phyloP scores from a whole-genome alignment of 2,113 vertebrate species.

The Bubo scandiacus region DNA sequence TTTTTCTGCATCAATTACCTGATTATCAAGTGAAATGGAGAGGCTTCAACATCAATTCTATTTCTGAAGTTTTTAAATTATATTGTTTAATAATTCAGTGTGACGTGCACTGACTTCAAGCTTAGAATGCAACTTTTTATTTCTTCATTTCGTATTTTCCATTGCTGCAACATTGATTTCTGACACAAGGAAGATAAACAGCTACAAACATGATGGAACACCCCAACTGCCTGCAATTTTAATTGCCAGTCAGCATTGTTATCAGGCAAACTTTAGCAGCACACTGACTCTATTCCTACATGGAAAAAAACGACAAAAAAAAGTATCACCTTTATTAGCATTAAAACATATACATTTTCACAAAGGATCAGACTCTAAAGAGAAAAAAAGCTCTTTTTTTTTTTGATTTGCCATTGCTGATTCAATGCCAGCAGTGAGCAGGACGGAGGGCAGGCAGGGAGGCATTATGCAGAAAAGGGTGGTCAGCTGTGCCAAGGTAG shows the following conservation, averaged over 20 bases:
- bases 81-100: conserved; percentile 20
- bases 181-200: conserved; percentile 15
- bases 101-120: neutral
- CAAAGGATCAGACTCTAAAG: neutral
- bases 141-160: conserved; percentile 17
- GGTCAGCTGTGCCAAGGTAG: neutral
- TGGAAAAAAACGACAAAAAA: neutral
- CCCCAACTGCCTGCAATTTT: neutral
- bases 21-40: neutral
- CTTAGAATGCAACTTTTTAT: neutral
- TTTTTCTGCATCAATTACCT: neutral
- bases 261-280: neutral
- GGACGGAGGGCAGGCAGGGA: neutral
- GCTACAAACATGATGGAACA: neutral
- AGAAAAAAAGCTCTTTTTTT: neutral
- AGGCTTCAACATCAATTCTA: neutral
- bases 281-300: neutral
- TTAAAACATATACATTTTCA: neutral
- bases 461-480: neutral
- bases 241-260: neutral
- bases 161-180: conserved; percentile 5
- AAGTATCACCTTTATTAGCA: neutral
- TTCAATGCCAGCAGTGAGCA: neutral
- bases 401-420: neutral
- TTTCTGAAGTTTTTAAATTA: conserved; percentile 20